phyloP scores from a whole-genome alignment of 2,113 vertebrate genomes.

The Albula glossodonta region DNA sequence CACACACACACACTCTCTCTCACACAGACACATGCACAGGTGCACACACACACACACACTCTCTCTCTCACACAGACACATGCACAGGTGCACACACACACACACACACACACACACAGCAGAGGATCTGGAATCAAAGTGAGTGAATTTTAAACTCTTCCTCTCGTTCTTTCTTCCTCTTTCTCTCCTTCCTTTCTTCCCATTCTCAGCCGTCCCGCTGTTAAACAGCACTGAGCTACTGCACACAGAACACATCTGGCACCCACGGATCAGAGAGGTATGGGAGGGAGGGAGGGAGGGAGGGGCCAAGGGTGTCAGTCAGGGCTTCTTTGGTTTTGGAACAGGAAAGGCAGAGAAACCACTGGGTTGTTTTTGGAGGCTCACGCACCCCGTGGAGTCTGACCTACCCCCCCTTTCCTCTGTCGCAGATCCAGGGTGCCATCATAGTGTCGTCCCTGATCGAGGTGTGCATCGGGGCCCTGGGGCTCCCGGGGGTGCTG shows the following conservation, averaged over 20 bases:
- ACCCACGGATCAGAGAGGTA: slow-evolving; percentile 97
- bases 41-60: neutral
- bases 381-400: neutral
- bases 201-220: slow-evolving; percentile 66
- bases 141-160: neutral
- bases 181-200: slow-evolving; percentile 22
- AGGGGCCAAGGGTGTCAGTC: no score
- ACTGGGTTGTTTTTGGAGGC: neutral
- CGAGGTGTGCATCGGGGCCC: slow-evolving; percentile 89
- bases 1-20: neutral
- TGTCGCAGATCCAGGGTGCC: slow-evolving; percentile 90
- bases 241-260: slow-evolving; percentile 93
- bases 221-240: slow-evolving; percentile 83
- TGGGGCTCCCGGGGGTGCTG: slow-evolving; percentile 89
- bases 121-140: neutral
- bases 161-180: neutral
- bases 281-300: slow-evolving; percentile 32
- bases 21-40: neutral
- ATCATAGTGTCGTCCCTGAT: slow-evolving; percentile 95
- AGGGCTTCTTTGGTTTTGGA: no score
- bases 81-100: neutral
- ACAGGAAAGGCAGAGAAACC: no score
- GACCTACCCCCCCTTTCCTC: neutral
- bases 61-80: neutral
- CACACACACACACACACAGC: neutral